Evolutionary conservation across 2,888 invertebrate species (phyloP).

Genomic region (Vannuccia rotundouncinata): DNA sequence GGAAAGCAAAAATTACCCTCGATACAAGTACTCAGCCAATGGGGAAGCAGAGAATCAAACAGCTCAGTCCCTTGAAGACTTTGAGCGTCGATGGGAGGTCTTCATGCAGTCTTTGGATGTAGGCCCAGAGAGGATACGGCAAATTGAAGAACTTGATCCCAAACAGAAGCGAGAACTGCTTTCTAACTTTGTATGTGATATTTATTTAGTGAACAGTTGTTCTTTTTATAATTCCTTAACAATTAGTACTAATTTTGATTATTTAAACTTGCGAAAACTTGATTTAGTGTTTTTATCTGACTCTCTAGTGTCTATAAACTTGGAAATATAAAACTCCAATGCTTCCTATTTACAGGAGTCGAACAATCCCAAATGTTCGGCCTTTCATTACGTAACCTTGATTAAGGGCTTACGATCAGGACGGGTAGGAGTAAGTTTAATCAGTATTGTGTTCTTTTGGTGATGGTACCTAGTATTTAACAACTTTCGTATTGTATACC

Average conservation of each 20-base stretch:
- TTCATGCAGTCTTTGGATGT: constrained; percentile 36
- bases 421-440: constrained; percentile 5
- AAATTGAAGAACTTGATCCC: constrained; percentile 30
- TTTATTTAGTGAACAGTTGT: neutral
- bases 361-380: constrained; percentile 34
- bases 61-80: constrained; percentile 20
- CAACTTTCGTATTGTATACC: too few relatives aligned
- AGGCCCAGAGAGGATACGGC: constrained; percentile 30
- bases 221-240: too few relatives aligned
- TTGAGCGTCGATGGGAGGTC: constrained; percentile 32
- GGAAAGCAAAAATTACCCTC: neutral
- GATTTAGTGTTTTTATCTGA: too few relatives aligned
- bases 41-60: neutral
- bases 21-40: constrained; percentile 19
- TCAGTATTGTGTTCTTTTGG: too few relatives aligned
- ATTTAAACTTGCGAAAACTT: too few relatives aligned
- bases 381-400: constrained; percentile 38
- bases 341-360: constrained; percentile 24
- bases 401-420: constrained; percentile 29
- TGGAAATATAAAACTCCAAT: too few relatives aligned
- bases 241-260: too few relatives aligned
- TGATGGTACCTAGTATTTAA: too few relatives aligned
- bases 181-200: constrained; percentile 31
- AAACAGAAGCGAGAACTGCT: constrained; percentile 33
- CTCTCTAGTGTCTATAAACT: too few relatives aligned